These are phyloP conservation scores for Drosophila willistoni DNA, from an alignment of 1,140 invertebrate genomes.

Conservation along the genomic window DNA sequence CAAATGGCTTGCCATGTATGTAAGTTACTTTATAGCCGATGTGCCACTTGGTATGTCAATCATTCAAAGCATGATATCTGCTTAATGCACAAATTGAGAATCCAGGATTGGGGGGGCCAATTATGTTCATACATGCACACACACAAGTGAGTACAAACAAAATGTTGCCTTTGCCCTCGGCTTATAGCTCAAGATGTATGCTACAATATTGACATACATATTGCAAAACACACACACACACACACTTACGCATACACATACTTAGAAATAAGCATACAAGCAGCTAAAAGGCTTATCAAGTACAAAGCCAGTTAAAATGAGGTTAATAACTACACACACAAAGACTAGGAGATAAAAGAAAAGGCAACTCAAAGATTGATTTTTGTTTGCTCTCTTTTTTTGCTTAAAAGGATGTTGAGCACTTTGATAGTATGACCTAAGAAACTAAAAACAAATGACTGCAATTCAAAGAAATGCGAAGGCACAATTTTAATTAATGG, in stretches of 20 bases:
- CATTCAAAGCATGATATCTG: slow-evolving; percentile 20
- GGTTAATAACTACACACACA: slow-evolving; percentile 61
- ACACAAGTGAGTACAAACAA: slow-evolving; percentile 29
- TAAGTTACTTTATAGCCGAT: slow-evolving; percentile 36
- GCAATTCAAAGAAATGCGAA: too few relatives aligned
- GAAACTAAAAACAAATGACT: background rate
- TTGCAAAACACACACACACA: slow-evolving; percentile 7
- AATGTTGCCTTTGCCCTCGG: slow-evolving; percentile 17
- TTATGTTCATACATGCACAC: slow-evolving; percentile 21
- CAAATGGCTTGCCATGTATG: slow-evolving; percentile 21
- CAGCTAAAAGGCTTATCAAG: slow-evolving; percentile 49
- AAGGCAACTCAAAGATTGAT: background rate
- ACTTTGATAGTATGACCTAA: background rate
- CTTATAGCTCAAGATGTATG: slow-evolving; percentile 29
- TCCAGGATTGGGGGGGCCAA: slow-evolving; percentile 20
- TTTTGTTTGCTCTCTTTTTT: background rate
- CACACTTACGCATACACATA: slow-evolving; percentile 40
- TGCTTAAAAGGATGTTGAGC: background rate
- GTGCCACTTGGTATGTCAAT: slow-evolving; percentile 17
- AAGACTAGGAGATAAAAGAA: slow-evolving; percentile 4
- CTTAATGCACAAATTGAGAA: slow-evolving; percentile 2
- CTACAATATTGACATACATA: slow-evolving; percentile 27
- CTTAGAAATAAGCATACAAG: slow-evolving; percentile 43
- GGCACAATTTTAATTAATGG: too few relatives aligned
- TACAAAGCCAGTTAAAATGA: slow-evolving; percentile 39